Evolutionary conservation across 2,888 invertebrate genomes (phyloP), one percentile per base, ranked within the genome.

Genomic region (Meta bourneti): DNA sequence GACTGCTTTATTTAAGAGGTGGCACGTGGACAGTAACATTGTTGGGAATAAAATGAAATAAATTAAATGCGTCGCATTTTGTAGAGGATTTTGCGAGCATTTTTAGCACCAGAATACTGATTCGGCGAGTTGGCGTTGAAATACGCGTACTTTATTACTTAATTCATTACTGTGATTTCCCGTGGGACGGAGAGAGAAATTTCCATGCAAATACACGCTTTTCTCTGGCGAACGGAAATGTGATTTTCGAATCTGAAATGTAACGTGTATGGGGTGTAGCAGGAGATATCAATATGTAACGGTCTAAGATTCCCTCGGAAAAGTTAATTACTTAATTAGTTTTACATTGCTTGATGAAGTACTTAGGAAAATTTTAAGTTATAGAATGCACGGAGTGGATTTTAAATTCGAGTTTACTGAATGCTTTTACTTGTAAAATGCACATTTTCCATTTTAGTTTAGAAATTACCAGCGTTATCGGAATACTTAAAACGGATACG

Each of bases 91-190:
- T 16, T 16, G 61, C 61, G 13, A 16, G 61, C 61, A 61, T 52
- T 54, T 54, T 19, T 52, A 52, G 20, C 4, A 52, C 52, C 19
- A 20, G 52, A 78, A 78, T 78, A 78, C 52, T 78, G n/a, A 20
- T 78, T 78, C 78, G 7, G 19, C 1, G 11, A 52, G 19, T 16
- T 52, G 78, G 4, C 61, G 34, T 34, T 34, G 51, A 82, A n/a
- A 51, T 72, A 13, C 72, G n/a, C 4, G 11, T 20, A 19, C 19
- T 70, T 54, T 61, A 54, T 61, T 61, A 61, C 74, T 79, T 61
- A 13, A 54, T 88, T 61, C 74, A 74, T 88, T 80, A 88, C 19
- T 20, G 11, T 71, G 74, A 88, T 88, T 88, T 88, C 87, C 87
- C 87, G 7, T 6, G 74, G 54, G 87, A n/a, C 16, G 48, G 13